Evolutionary conservation across 1,140 invertebrate genomes (phyloP), one percentile per base, ranked within the genome.

Genomic region (Drosophila miranda): DNA sequence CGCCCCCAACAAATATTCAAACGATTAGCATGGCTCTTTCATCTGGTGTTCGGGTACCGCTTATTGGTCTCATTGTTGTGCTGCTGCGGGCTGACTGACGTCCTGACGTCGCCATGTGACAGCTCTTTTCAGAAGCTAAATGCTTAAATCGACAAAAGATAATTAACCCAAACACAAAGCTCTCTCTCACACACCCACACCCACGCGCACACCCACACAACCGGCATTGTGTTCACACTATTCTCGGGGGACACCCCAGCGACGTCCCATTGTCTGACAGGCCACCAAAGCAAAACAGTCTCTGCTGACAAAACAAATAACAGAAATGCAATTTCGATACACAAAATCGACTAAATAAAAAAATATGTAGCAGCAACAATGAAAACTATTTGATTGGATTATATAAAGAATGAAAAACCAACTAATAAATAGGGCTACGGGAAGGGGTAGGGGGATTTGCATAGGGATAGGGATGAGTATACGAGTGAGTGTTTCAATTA

Each of bases 191-290:
- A 21, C 58, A 70, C 45, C 53, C 62, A 46, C 42, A 48, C 51
- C 6, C 28, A 30, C 0, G 6, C 55, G 11, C 58, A 70, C 48
- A 49, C 54, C 45, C 42, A 48, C 38, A 19, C 19, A 26, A 14
- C 7, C 51, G 21, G 43, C 30, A 50, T 48, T 30, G 23, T 64
- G 42, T 51, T 53, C 41, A 53, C 45, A 75, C 70, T 69, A 30
- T 50, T 26, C 50, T 52, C 34, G 52, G 46, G 52, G 58, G 70
- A 49, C 69, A 55, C 73, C 51, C 34, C 63, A 72, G 54, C 56
- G 80, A 73, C 81, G 80, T 73, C 76, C 81, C 46, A 69, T 80
- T 83, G 80, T 83, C 81, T 83, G 76, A 48, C 62, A 59, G 19
- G 7, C 53, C 43, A 48, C n/a, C 48, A 64, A 50, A 38, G 46